Base-by-base conservation (phyloP, 2,797 vertebrate species). In the Neoniphon sammara region DNA sequence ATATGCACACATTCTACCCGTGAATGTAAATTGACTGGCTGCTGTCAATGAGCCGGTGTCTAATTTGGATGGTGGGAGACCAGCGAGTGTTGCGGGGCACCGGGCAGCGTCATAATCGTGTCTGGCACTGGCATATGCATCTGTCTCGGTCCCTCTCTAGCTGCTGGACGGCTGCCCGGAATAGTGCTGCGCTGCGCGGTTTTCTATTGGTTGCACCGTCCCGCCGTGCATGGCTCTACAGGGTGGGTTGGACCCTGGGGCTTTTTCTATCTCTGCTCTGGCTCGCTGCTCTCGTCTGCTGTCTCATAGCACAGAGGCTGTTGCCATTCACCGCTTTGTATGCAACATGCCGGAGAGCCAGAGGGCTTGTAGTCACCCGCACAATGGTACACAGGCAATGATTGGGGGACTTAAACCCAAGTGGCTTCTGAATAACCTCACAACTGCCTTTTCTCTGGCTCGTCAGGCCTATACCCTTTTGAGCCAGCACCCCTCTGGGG, bases 121-220 rank as follows among this genome's bases (percentile, higher is more conserved):
- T 94, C 95, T 95, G 92, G 93, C 94, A 94, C 91, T 67, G 79
- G 78, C 85, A 80, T 70, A 94, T 82, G 84, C 88, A 88, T 93
- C 88, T 89, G 87, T 89, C 88, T 89, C 81, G 23, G 88, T 69
- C 80, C 80, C 92, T 94, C 92, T 93, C 76, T 84, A 80, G 88
- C 90, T 90, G 92, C 89, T 97, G 95, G 94, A 94, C 30, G 79
- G 64, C 83, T 93, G 95, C 95, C 95, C 91, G 86, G 93, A 94
- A 93, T 93, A 91, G 87, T 94, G 92, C 93, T 93, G 91, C 75
- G 85, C 70, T 92, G 86, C 12, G 1, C 89, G 60, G 65, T 93
- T 95, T 94, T 90, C 84, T 84, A 92, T 94, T 91, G 81, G 81
- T 89, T 85, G 91, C 36, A 1, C 46, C 78, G 44, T 78, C 82